phyloP scores from a whole-genome alignment of 2,888 invertebrate genomes.

The Ichneumon xanthorius region DNA sequence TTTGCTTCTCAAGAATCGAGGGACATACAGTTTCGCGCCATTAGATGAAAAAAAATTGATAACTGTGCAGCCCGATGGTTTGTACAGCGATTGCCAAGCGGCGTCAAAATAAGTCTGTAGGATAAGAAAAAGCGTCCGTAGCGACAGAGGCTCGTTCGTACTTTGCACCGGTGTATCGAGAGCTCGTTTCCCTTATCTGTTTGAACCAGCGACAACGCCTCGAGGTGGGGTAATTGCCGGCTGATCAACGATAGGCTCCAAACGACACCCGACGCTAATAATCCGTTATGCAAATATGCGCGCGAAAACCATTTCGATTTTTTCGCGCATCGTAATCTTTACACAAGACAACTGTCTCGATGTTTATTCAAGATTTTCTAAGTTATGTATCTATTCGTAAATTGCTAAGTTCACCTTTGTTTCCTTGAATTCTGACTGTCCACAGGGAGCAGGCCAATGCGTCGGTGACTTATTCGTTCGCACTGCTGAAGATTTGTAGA shows the following conservation, averaged over 20 bases:
- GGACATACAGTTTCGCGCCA: neutral
- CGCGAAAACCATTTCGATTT: neutral
- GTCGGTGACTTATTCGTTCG: neutral
- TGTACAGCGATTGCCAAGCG: neutral
- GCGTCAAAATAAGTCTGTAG: neutral
- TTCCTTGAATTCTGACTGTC: neutral
- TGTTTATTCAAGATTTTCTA: no score
- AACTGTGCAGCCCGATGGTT: neutral
- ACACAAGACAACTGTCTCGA: no score
- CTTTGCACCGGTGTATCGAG: conserved; percentile 32
- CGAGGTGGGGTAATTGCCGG: neutral
- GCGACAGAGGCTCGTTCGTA: conserved; percentile 27
- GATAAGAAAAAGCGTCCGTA: neutral
- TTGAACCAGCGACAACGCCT: neutral
- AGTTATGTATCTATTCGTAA: neutral
- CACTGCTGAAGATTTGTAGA: neutral
- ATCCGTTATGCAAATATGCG: neutral
- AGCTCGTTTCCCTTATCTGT: conserved; percentile 8
- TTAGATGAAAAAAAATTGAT: neutral
- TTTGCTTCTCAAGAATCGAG: neutral
- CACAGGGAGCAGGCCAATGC: neutral
- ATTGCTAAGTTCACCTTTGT: neutral
- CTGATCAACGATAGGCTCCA: neutral
- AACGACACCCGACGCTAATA: neutral
- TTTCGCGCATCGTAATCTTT: no score